A percentile compares a stretch with the other conserved stretches of the same genome.
These are phyloP conservation scores for Melospiza melodia DNA, from an alignment of 2,113 vertebrate genomes.

Conservation along the genomic window DNA sequence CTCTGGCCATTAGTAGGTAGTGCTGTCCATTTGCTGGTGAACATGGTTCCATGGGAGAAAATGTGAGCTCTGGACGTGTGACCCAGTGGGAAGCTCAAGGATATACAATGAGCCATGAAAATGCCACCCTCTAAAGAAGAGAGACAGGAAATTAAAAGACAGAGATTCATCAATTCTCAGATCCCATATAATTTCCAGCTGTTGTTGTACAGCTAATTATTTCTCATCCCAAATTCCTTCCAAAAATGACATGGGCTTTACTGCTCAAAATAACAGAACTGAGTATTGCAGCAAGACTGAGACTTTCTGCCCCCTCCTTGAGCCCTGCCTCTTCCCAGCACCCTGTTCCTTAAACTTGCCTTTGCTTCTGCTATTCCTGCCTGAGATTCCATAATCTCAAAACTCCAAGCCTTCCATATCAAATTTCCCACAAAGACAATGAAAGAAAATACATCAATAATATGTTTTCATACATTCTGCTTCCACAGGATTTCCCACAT, in stretches of 20 bases:
- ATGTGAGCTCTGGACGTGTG: neutral
- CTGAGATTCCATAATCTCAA: neutral
- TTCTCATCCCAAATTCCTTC: neutral
- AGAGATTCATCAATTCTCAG: neutral
- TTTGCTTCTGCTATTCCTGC: neutral
- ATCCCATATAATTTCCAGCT: neutral
- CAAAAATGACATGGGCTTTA: neutral
- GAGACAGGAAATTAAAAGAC: neutral
- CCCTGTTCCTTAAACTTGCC: neutral
- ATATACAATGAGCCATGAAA: neutral
- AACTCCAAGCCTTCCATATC: neutral
- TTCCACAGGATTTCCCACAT: neutral
- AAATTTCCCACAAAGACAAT: neutral
- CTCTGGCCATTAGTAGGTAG: neutral
- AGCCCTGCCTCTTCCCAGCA: neutral
- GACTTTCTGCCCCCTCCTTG: neutral
- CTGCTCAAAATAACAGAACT: neutral
- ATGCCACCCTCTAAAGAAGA: neutral
- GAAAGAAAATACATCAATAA: neutral
- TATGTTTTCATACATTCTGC: neutral
- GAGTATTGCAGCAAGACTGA: neutral
- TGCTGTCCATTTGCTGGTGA: neutral
- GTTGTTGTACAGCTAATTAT: neutral
- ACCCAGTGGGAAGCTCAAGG: neutral
- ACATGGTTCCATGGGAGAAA: rapidly evolving